These are phyloP conservation scores for Drosophila tropicalis DNA, from an alignment of 1,140 invertebrate species.

Conservation along the genomic window DNA sequence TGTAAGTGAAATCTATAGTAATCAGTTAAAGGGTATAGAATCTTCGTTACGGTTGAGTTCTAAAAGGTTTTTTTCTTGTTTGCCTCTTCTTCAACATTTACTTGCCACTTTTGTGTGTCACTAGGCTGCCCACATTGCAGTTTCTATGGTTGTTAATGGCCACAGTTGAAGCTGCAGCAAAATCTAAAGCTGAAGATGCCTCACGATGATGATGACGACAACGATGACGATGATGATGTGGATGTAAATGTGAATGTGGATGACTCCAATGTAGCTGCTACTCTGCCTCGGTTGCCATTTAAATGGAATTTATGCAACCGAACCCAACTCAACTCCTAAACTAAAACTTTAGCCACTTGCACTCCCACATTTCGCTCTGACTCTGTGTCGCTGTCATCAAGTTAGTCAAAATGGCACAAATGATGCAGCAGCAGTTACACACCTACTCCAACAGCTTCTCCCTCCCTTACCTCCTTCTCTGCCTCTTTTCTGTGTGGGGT, in stretches of 20 bases:
- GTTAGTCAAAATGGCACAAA: constrained; percentile 49
- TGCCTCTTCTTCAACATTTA: constrained; percentile 25
- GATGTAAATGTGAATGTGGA: constrained; percentile 18
- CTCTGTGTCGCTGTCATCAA: constrained; percentile 47
- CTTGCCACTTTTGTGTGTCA: constrained; percentile 72
- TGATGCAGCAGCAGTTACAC: constrained; percentile 43
- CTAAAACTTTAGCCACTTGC: constrained; percentile 3
- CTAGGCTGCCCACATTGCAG: constrained; percentile 74
- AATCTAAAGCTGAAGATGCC: constrained; percentile 59
- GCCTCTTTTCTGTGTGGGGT: constrained; percentile 9
- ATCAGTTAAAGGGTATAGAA: not conserved
- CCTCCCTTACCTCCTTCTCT: not conserved
- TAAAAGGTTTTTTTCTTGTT: not conserved
- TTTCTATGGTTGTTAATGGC: constrained; percentile 69
- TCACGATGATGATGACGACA: constrained; percentile 25
- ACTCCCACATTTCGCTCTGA: constrained; percentile 19
- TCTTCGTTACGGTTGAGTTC: not conserved
- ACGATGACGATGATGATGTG: constrained; percentile 23
- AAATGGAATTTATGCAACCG: constrained; percentile 77
- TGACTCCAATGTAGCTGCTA: constrained; percentile 22
- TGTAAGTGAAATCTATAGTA: too few relatives aligned
- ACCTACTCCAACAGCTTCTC: constrained; percentile 19
- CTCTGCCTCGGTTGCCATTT: constrained; percentile 65
- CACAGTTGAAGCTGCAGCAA: constrained; percentile 20
- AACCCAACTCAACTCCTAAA: constrained; percentile 41